Evolutionary conservation across 2,113 vertebrate genomes (phyloP).

Genomic region (Capreolus pygargus): DNA sequence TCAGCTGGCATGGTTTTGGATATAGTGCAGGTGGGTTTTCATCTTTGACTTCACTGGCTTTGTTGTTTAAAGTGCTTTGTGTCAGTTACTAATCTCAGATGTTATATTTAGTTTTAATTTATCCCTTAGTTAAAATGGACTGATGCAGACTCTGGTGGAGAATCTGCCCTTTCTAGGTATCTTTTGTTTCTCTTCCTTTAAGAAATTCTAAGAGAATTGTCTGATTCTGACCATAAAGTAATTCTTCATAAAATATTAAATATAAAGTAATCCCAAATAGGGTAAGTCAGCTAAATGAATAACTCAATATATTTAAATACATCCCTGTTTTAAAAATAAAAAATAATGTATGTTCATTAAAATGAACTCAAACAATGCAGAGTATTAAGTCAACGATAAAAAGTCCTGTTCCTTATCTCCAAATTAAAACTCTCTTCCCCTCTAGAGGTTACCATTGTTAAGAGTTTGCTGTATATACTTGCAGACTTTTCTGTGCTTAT

Average conservation of each 20-base stretch:
- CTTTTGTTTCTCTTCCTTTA: background rate
- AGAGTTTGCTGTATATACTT: background rate
- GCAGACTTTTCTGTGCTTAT: background rate
- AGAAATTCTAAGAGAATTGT: background rate
- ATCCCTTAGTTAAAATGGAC: background rate
- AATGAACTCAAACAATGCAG: background rate
- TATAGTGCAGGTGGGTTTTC: conserved; percentile 92
- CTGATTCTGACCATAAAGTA: background rate
- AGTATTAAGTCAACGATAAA: background rate
- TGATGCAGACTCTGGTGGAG: background rate
- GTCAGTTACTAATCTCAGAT: background rate
- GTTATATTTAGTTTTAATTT: background rate
- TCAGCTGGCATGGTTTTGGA: conserved; percentile 98
- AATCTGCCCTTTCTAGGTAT: background rate
- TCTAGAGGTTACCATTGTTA: background rate
- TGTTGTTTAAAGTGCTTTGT: background rate
- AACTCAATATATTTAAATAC: background rate
- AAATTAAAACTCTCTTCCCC: background rate
- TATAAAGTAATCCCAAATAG: background rate
- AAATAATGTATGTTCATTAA: background rate
- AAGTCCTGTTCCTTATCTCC: background rate
- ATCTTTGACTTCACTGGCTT: background rate
- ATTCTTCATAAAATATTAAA: background rate
- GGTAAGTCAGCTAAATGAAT: background rate
- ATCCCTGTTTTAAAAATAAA: background rate